A percentile compares a stretch with the other conserved stretches of the same genome.
Conservation (phyloP, 2,113 vertebrate species). For the Megaceryle torquata region DNA sequence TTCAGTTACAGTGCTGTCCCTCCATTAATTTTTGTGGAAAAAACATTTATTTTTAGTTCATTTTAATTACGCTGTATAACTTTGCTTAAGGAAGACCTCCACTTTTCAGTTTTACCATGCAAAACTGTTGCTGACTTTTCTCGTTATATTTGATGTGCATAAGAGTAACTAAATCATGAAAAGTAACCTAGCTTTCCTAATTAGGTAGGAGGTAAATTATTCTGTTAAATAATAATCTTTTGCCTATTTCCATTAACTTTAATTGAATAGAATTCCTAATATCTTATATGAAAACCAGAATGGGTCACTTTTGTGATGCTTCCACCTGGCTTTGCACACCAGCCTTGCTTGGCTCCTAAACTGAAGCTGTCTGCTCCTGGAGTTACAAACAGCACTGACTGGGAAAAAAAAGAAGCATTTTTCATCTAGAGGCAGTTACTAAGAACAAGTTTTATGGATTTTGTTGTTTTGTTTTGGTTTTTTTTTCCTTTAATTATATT, state of each 20-base stretch:
- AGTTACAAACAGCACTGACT: background rate
- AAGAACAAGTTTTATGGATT: background rate
- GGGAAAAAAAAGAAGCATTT: background rate
- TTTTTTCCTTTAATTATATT: background rate
- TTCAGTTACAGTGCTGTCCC: background rate
- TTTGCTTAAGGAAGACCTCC: background rate
- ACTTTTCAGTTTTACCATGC: background rate
- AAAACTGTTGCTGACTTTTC: background rate
- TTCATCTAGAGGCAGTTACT: background rate
- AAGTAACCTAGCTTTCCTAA: background rate
- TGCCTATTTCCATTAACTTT: background rate
- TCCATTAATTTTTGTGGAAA: background rate
- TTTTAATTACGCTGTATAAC: background rate
- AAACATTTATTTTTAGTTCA: background rate
- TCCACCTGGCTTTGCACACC: background rate
- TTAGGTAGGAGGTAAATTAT: background rate
- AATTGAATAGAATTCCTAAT: background rate
- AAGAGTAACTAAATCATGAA: background rate
- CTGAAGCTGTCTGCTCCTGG: background rate
- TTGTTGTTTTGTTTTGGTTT: background rate
- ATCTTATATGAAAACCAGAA: background rate
- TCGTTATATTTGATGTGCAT: background rate
- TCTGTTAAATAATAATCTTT: background rate
- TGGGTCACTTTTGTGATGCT: background rate
- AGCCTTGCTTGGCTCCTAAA: background rate